Conservation (phyloP, 2,797 vertebrate species). For the Hyperoplus immaculatus region DNA sequence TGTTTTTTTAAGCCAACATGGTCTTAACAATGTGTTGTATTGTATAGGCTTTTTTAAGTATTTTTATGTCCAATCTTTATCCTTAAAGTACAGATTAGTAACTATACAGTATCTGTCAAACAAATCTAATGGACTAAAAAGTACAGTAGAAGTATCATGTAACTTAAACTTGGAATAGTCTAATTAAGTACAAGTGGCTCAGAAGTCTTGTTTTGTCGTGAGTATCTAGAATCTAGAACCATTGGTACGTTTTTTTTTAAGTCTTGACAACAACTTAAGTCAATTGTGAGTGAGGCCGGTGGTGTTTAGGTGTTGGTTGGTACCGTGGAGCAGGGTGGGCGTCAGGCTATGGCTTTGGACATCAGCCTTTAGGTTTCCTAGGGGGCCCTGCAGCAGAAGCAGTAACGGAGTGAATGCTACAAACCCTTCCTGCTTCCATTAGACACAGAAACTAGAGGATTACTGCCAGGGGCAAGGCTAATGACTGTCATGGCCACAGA, state of each 20-base stretch:
- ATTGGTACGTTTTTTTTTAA: slow-evolving; percentile 4
- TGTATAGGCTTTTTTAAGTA: not conserved
- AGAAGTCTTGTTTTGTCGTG: no score
- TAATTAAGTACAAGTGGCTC: not conserved
- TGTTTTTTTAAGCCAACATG: not conserved
- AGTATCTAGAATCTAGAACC: not conserved
- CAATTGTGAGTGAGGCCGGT: slow-evolving; percentile 13
- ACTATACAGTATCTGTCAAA: not conserved
- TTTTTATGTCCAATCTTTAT: not conserved
- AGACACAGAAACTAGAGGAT: slow-evolving; percentile 84
- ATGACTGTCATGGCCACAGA: slow-evolving; percentile 86
- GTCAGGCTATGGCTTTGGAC: slow-evolving; percentile 45
- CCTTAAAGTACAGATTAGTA: not conserved
- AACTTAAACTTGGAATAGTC: not conserved
- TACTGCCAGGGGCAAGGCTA: slow-evolving; percentile 86
- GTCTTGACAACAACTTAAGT: slow-evolving; percentile 35
- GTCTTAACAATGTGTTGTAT: not conserved
- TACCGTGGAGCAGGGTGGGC: slow-evolving; percentile 48
- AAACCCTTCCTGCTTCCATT: slow-evolving; percentile 80
- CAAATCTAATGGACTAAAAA: not conserved
- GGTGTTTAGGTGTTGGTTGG: slow-evolving; percentile 22
- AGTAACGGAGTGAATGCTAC: slow-evolving; percentile 66
- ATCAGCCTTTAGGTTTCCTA: slow-evolving; percentile 46
- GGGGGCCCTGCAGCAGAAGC: slow-evolving; percentile 62
- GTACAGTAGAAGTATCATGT: not conserved